A percentile compares a stretch with the other conserved stretches of the same genome.
Conservation (phyloP, 2,888 invertebrate species). For the Suillia variegata region DNA sequence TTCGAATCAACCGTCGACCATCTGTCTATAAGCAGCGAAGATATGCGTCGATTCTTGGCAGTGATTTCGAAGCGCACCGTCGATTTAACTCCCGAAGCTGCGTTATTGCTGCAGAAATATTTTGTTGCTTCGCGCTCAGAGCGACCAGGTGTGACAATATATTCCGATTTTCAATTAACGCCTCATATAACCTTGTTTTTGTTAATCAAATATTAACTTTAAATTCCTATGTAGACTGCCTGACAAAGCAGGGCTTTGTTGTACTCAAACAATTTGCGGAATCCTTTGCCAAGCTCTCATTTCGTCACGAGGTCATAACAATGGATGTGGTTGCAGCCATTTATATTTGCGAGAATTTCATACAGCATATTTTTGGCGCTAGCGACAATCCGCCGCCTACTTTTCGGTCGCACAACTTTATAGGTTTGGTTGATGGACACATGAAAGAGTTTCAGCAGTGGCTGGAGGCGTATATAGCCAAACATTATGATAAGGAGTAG, state of each 20-base stretch:
- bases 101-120: slow-evolving; percentile 60
- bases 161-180: no score
- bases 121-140: slow-evolving; percentile 60
- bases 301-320: slow-evolving; percentile 49
- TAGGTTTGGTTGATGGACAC: slow-evolving; percentile 48
- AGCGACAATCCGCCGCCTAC: slow-evolving; percentile 44
- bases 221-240: slow-evolving; percentile 44
- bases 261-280: slow-evolving; percentile 55
- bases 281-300: slow-evolving; percentile 55
- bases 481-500: slow-evolving; percentile 28
- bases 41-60: slow-evolving; percentile 46
- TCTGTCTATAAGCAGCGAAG: slow-evolving; percentile 46
- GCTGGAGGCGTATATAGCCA: slow-evolving; percentile 45
- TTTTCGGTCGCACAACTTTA: slow-evolving; percentile 38
- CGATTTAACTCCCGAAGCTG: slow-evolving; percentile 47
- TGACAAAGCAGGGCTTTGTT: slow-evolving; percentile 50
- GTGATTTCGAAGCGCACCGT: slow-evolving; percentile 43
- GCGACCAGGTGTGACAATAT: slow-evolving; percentile 49
- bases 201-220: neutral
- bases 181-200: neutral
- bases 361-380: slow-evolving; percentile 45
- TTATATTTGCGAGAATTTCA: slow-evolving; percentile 53
- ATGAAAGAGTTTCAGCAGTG: slow-evolving; percentile 50
- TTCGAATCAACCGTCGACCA: slow-evolving; percentile 38
- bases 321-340: slow-evolving; percentile 52